A percentile compares a stretch with the other conserved stretches of the same genome.
Conservation (phyloP, 2,797 vertebrate genomes). For the Tiaroga cobitis region DNA sequence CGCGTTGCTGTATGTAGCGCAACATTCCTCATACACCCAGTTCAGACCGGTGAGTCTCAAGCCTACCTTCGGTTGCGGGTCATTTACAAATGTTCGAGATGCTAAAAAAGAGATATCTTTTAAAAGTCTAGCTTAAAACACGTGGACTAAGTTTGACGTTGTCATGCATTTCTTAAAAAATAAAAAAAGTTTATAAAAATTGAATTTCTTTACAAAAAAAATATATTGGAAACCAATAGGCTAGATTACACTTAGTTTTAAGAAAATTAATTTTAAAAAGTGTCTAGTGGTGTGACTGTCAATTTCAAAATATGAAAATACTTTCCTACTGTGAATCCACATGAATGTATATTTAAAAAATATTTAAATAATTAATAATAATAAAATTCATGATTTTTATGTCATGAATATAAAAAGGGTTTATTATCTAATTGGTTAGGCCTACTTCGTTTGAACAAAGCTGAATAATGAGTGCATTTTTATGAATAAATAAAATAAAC, state of each 20-base stretch:
- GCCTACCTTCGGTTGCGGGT: background rate
- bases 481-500: too few species aligned
- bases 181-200: background rate
- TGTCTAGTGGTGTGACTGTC: background rate
- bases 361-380: background rate
- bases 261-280: background rate
- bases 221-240: too few species aligned
- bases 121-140: background rate
- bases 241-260: too few species aligned
- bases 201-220: too few species aligned
- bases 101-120: background rate
- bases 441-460: background rate
- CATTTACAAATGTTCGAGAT: background rate
- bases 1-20: slow-evolving; percentile 27
- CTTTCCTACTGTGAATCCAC: too few species aligned
- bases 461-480: background rate
- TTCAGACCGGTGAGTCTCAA: slow-evolving; percentile 10
- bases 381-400: background rate
- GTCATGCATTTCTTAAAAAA: background rate
- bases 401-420: background rate
- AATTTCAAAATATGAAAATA: background rate
- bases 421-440: background rate
- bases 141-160: background rate
- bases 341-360: background rate
- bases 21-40: slow-evolving; percentile 43